Conservation (phyloP, 2,888 invertebrate genomes). For the Tenthredo distinguenda region DNA sequence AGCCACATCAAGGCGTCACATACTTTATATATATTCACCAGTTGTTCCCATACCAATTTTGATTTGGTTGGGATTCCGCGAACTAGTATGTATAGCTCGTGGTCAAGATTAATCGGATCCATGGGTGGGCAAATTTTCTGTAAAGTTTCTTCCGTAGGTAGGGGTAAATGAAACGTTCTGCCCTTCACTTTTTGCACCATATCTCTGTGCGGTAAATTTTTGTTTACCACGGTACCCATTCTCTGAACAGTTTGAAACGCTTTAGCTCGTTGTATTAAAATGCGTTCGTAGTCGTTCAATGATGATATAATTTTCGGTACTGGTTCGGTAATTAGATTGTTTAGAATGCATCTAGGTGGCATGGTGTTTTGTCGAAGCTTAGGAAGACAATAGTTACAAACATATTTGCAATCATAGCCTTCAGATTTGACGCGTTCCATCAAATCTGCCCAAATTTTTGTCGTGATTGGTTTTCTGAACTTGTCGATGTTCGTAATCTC, state of each 20-base stretch:
- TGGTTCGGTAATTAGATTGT: conserved; percentile 58
- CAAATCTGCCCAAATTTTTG: conserved; percentile 54
- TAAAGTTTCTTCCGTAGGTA: conserved; percentile 67
- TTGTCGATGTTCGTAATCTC: conserved; percentile 53
- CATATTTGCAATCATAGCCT: conserved; percentile 4
- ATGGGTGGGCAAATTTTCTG: conserved; percentile 66
- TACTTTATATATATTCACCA: too few relatives aligned
- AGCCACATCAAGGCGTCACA: too few relatives aligned
- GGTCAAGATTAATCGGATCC: conserved; percentile 65
- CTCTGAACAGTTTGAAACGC: conserved; percentile 70
- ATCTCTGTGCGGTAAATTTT: conserved; percentile 60
- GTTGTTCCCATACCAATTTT: background rate
- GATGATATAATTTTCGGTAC: too few relatives aligned
- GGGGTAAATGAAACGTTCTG: conserved; percentile 63
- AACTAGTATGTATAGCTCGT: conserved; percentile 68
- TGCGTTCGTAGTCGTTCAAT: conserved; percentile 64
- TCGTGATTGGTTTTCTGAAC: conserved; percentile 54
- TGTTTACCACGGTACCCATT: conserved; percentile 68
- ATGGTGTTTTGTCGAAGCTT: conserved; percentile 60
- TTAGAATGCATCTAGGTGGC: conserved; percentile 64
- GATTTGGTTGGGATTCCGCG: conserved; percentile 67
- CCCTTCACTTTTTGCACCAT: conserved; percentile 54
- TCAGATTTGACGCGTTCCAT: conserved; percentile 9
- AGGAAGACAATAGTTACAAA: conserved; percentile 54
- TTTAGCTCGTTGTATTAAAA: conserved; percentile 68